Evolutionary conservation across 2,888 invertebrate species (phyloP).

Genomic region (Nemotelus nigrinus): DNA sequence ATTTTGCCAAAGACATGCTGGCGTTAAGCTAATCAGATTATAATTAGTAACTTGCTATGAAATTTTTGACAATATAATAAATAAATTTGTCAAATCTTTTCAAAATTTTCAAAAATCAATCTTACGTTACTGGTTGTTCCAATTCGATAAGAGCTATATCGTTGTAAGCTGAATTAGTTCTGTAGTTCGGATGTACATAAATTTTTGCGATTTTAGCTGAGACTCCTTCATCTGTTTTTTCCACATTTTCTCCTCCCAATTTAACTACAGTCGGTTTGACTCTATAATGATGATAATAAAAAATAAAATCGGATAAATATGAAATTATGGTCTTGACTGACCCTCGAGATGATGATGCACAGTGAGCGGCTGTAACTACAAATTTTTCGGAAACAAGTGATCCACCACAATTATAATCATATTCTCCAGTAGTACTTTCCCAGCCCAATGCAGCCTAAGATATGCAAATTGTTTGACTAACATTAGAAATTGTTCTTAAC

Average conservation of each 20-base stretch:
- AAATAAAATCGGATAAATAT: too few species aligned
- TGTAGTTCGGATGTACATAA: slow-evolving; percentile 40
- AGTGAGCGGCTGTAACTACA: slow-evolving; percentile 50
- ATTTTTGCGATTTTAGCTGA: slow-evolving; percentile 3
- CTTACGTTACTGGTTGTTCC: slow-evolving; percentile 3
- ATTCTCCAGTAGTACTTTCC: background rate
- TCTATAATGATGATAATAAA: background rate
- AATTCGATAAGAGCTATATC: slow-evolving; percentile 46
- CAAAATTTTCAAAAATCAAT: too few species aligned
- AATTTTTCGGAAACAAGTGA: slow-evolving; percentile 35
- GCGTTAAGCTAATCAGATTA: background rate
- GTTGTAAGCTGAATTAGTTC: slow-evolving; percentile 30
- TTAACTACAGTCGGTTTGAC: background rate
- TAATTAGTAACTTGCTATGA: too few species aligned
- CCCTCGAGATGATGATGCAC: slow-evolving; percentile 32
- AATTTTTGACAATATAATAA: too few species aligned
- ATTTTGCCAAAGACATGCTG: slow-evolving; percentile 44
- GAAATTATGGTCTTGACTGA: background rate
- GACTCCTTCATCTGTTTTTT: background rate
- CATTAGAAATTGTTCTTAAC: too few species aligned
- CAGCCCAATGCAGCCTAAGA: slow-evolving; percentile 38
- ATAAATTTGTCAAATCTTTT: too few species aligned
- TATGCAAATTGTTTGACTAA: background rate
- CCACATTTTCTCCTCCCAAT: slow-evolving; percentile 15
- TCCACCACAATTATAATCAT: slow-evolving; percentile 42